Evolutionary conservation across 2,888 invertebrate genomes (phyloP).

Genomic region (Tenthredo scrophulariae): DNA sequence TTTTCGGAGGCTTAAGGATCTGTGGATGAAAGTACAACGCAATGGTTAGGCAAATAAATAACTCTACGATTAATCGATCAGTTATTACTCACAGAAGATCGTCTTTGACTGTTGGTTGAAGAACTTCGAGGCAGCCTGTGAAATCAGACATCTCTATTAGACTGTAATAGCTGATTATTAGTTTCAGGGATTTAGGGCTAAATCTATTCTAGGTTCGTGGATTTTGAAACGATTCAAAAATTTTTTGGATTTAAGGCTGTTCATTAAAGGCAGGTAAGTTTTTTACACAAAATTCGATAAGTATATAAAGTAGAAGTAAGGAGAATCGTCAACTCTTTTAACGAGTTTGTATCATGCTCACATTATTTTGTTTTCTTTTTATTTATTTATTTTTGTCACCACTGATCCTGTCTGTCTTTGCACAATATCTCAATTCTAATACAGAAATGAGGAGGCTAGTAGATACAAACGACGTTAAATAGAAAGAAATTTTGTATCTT

Average conservation of each 20-base stretch:
- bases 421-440: background rate
- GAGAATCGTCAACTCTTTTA: background rate
- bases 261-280: background rate
- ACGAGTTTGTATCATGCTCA: slow-evolving; percentile 24
- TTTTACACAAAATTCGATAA: background rate
- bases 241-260: background rate
- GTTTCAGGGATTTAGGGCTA: background rate
- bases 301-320: background rate
- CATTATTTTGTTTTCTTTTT: slow-evolving; percentile 32
- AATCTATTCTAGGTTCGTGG: background rate
- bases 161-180: background rate
- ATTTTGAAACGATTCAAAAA: background rate
- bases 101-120: slow-evolving; percentile 56
- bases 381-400: background rate
- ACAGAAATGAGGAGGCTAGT: background rate
- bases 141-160: background rate
- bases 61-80: background rate
- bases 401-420: background rate
- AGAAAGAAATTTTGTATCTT: background rate
- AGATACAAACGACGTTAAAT: background rate
- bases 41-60: background rate
- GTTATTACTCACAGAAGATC: slow-evolving; percentile 67
- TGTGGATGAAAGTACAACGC: slow-evolving; percentile 54
- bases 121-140: slow-evolving; percentile 14
- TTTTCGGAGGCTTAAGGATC: slow-evolving; percentile 72